Evolutionary conservation across 2,797 vertebrate species (phyloP).

Genomic region (Brachyalestes nurse): DNA sequence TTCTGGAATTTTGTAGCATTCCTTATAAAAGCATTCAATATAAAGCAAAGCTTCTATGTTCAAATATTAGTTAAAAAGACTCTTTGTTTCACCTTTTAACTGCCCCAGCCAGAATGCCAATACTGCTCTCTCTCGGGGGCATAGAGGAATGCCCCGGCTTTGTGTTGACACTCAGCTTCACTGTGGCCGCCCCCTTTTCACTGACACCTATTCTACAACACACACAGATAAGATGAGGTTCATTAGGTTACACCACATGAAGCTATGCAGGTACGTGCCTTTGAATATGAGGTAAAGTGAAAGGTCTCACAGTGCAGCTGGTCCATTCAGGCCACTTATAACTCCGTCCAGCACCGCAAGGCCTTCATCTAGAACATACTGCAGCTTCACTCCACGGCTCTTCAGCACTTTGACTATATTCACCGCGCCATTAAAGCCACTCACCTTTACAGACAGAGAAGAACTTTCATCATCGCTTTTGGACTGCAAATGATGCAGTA

Average conservation of each 20-base stretch:
- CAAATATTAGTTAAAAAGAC: not conserved
- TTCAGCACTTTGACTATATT: slow-evolving; percentile 85
- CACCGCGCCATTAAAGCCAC: slow-evolving; percentile 80
- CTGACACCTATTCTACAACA: slow-evolving; percentile 81
- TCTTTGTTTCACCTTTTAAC: slow-evolving; percentile 81
- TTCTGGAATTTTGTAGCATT: no score
- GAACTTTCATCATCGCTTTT: no score
- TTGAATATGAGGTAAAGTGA: not conserved
- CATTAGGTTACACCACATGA: not conserved
- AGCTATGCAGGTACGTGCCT: not conserved
- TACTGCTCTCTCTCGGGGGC: slow-evolving; percentile 86
- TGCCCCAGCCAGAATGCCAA: slow-evolving; percentile 90
- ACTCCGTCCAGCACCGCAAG: slow-evolving; percentile 82
- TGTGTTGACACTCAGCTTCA: slow-evolving; percentile 84
- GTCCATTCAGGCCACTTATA: slow-evolving; percentile 78
- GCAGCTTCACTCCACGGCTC: slow-evolving; percentile 79
- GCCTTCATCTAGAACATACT: slow-evolving; percentile 90
- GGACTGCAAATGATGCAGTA: no score
- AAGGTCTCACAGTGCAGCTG: slow-evolving; percentile 86
- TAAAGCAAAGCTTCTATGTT: no score
- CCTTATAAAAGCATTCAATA: no score
- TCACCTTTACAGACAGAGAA: slow-evolving; percentile 73
- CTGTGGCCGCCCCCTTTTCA: slow-evolving; percentile 86
- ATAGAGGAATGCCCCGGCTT: slow-evolving; percentile 88
- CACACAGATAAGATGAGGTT: not conserved